These are phyloP conservation scores for Rafetus swinhoei DNA, from an alignment of 2,113 vertebrate genomes.

Conservation along the genomic window DNA sequence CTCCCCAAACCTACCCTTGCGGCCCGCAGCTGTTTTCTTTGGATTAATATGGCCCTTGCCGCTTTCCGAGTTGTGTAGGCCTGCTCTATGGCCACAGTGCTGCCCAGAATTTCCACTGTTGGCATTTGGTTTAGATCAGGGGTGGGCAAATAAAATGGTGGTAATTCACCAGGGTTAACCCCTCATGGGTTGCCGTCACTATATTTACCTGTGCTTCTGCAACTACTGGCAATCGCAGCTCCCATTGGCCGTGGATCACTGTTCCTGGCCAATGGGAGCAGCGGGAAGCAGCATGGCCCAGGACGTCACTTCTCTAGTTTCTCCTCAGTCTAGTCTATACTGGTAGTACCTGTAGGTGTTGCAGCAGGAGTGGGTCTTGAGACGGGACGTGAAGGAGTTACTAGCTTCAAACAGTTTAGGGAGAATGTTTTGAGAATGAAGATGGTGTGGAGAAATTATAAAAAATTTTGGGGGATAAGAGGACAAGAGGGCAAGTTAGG, in stretches of 20 bases:
- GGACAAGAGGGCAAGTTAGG: not conserved
- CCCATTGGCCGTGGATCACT: too few relatives aligned
- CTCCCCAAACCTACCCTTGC: too few relatives aligned
- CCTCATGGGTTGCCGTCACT: too few relatives aligned
- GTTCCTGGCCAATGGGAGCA: too few relatives aligned
- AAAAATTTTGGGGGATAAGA: not conserved
- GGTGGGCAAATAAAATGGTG: too few relatives aligned
- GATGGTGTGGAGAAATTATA: not conserved
- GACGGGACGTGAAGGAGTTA: not conserved
- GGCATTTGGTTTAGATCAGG: not conserved
- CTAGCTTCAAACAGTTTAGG: not conserved
- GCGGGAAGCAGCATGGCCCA: too few relatives aligned
- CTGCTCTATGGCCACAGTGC: not conserved
- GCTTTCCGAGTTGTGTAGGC: not conserved
- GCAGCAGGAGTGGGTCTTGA: not conserved
- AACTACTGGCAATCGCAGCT: too few relatives aligned
- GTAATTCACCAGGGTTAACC: too few relatives aligned
- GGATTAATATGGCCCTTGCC: too few relatives aligned
- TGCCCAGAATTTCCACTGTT: not conserved
- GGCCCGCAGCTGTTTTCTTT: too few relatives aligned
- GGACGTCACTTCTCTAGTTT: not conserved
- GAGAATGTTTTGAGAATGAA: not conserved
- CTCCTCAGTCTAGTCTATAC: not conserved
- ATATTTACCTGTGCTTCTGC: too few relatives aligned
- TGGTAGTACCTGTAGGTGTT: not conserved